A percentile compares a stretch with the other conserved stretches of the same genome.
Evolutionary conservation across 2,113 vertebrate species (phyloP).

Genomic region (Aptenodytes patagonicus): DNA sequence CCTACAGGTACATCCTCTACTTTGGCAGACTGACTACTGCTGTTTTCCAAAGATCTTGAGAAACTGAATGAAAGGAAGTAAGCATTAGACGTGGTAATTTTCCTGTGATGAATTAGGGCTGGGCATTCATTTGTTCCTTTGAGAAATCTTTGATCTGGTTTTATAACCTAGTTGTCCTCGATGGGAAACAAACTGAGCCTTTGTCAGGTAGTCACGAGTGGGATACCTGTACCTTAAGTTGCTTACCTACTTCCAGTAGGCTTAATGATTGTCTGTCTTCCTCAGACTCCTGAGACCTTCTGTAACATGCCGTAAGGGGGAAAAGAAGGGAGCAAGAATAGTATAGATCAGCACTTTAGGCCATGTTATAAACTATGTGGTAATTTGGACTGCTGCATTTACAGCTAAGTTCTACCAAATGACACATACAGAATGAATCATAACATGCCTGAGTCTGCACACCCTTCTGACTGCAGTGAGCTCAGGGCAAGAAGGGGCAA

Average conservation of each 20-base stretch:
- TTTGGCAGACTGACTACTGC: slow-evolving; percentile 22
- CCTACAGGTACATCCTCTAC: slow-evolving; percentile 1
- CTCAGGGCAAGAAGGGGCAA: slow-evolving; percentile 35
- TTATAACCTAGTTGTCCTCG: slow-evolving; percentile 8
- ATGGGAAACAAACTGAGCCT: slow-evolving; percentile 2
- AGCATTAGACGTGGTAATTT: slow-evolving; percentile 40
- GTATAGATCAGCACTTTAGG: neutral
- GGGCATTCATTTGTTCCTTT: slow-evolving; percentile 25
- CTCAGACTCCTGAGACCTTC: neutral
- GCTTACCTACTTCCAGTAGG: neutral
- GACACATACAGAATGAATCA: slow-evolving; percentile 56
- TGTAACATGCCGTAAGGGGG: neutral
- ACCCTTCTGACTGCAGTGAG: slow-evolving; percentile 38
- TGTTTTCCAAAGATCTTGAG: slow-evolving; percentile 39
- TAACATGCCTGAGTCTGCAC: slow-evolving; percentile 25
- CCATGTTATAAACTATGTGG: neutral
- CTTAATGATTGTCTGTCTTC: neutral
- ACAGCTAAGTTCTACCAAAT: slow-evolving; percentile 69
- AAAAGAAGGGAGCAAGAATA: neutral
- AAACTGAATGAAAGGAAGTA: slow-evolving; percentile 33
- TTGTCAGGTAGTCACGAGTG: neutral
- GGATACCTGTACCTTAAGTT: neutral
- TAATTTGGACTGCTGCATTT: slow-evolving; percentile 49
- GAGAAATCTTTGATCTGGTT: slow-evolving; percentile 59
- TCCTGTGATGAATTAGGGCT: slow-evolving; percentile 56